These are phyloP conservation scores for Mythimna lalbum DNA, from an alignment of 2,888 invertebrate species.

Conservation along the genomic window DNA sequence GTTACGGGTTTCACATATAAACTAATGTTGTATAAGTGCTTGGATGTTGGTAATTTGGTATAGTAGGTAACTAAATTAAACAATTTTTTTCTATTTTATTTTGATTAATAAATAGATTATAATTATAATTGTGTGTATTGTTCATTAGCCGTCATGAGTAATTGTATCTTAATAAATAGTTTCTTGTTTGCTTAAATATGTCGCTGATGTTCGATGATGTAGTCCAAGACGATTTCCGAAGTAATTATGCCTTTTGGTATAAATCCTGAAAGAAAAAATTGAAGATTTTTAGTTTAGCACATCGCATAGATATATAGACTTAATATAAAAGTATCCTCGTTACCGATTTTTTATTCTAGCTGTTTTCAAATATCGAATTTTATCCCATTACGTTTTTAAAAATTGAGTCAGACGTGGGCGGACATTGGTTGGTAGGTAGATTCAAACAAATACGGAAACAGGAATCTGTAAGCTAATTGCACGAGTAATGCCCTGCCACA, in stretches of 20 bases:
- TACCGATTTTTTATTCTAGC: not conserved
- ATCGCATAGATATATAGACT: too few species aligned
- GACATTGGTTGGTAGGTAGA: not conserved
- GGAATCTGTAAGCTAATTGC: not conserved
- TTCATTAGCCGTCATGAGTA: conserved; percentile 8
- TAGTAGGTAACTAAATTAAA: not conserved
- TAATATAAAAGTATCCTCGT: not conserved
- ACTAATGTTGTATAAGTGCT: too few species aligned
- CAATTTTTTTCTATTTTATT: not conserved
- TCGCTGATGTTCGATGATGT: conserved; percentile 65
- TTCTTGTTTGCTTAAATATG: conserved; percentile 32
- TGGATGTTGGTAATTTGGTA: not conserved
- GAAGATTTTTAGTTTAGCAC: not conserved
- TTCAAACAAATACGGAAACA: not conserved
- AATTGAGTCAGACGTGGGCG: not conserved
- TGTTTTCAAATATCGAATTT: not conserved
- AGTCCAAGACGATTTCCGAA: conserved; percentile 71
- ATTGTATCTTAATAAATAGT: conserved; percentile 15
- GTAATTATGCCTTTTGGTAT: conserved; percentile 75
- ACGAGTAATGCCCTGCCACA: too few species aligned
- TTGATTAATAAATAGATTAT: conserved; percentile 13
- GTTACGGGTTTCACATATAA: too few species aligned
- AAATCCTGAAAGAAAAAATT: conserved; percentile 65
- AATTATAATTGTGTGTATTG: conserved; percentile 3
- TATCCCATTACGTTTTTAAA: not conserved